Evolutionary conservation across 2,113 vertebrate genomes (phyloP).

Genomic region (Chascanopsetta lugubris): DNA sequence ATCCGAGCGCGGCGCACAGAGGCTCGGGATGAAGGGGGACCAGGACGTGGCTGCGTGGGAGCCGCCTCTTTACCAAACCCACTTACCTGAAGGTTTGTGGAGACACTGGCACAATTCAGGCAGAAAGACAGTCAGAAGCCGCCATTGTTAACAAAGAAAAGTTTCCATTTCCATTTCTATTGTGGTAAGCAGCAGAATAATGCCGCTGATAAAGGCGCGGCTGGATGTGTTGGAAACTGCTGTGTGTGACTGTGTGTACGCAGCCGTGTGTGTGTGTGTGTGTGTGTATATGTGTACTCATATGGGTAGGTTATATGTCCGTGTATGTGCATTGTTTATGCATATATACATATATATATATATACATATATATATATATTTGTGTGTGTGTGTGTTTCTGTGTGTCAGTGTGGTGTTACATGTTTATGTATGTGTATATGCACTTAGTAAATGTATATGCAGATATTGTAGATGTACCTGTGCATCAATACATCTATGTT

Average conservation of each 20-base stretch:
- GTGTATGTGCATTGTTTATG: no score
- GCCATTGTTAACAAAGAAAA: slow-evolving; percentile 61
- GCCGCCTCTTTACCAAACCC: slow-evolving; percentile 69
- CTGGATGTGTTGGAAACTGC: slow-evolving; percentile 4
- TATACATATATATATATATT: background rate
- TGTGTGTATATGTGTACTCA: no score
- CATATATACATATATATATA: background rate
- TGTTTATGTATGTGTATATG: no score
- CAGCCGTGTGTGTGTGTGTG: background rate
- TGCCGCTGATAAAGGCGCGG: slow-evolving; percentile 14
- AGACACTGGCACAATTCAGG: slow-evolving; percentile 54
- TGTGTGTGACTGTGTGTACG: background rate
- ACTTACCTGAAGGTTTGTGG: slow-evolving; percentile 73
- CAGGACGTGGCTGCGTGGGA: slow-evolving; percentile 55
- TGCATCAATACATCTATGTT: no score
- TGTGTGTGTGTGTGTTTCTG: background rate
- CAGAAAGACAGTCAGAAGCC: slow-evolving; percentile 38
- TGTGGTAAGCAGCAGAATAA: slow-evolving; percentile 21
- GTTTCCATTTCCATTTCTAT: slow-evolving; percentile 52
- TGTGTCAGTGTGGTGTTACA: background rate
- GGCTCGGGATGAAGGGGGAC: slow-evolving; percentile 70
- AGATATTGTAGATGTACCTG: no score
- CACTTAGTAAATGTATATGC: no score
- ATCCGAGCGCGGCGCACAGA: slow-evolving; percentile 62
- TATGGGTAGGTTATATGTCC: no score